Percentiles rank a stretch among this genome's conserved stretches.
Evolutionary conservation across 2,888 invertebrate species (phyloP).

Genomic region (Trypoxylon attenuatum): DNA sequence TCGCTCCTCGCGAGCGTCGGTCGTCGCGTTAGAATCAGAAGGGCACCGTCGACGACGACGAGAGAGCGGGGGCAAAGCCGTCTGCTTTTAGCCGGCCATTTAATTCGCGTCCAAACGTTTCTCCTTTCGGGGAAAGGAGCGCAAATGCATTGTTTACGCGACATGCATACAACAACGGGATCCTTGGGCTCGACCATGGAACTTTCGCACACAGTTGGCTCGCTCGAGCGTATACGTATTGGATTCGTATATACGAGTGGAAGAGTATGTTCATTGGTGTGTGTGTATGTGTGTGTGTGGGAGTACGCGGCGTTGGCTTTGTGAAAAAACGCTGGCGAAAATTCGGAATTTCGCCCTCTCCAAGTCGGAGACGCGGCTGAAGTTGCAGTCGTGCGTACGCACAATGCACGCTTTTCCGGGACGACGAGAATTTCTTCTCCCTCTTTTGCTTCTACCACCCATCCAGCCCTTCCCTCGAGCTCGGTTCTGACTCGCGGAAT

Average conservation of each 20-base stretch:
- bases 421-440: slow-evolving; percentile 37
- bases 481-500: too few relatives aligned
- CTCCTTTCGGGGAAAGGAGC: slow-evolving; percentile 14
- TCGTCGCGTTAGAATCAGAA: not conserved
- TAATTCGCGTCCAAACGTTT: slow-evolving; percentile 22
- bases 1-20: too few relatives aligned
- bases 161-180: slow-evolving; percentile 9
- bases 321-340: slow-evolving; percentile 32
- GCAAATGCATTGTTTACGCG: slow-evolving; percentile 22
- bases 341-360: slow-evolving; percentile 36
- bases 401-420: slow-evolving; percentile 43
- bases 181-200: not conserved
- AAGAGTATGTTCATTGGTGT: too few relatives aligned
- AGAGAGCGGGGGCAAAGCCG: not conserved
- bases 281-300: too few relatives aligned
- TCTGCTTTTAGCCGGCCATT: too few relatives aligned
- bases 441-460: slow-evolving; percentile 7
- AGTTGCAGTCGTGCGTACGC: slow-evolving; percentile 39
- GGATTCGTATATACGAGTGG: too few relatives aligned
- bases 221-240: slow-evolving; percentile 16
- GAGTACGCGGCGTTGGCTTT: too few relatives aligned
- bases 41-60: not conserved
- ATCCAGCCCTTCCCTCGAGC: not conserved
- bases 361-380: slow-evolving; percentile 25
- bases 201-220: slow-evolving; percentile 9